Percentiles rank a stretch among this genome's conserved stretches.
These are phyloP conservation scores for Loripinus fragilis DNA, from an alignment of 2,888 invertebrate species.

Conservation along the genomic window DNA sequence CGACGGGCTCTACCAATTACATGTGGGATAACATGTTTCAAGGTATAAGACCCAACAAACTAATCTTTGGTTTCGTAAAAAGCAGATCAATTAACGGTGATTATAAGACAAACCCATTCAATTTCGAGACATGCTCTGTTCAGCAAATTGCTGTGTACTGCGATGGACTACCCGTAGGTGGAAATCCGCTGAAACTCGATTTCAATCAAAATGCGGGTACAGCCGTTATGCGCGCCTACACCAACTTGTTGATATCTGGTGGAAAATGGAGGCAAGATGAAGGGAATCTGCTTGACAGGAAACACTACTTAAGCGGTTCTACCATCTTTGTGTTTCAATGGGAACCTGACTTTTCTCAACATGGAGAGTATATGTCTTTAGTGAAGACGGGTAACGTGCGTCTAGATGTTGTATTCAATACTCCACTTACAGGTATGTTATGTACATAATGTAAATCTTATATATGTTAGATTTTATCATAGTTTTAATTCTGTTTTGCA, in stretches of 20 bases:
- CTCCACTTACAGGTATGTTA: constrained; percentile 12
- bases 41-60: not conserved
- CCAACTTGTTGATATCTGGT: not conserved
- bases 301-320: constrained; percentile 9
- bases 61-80: constrained; percentile 13
- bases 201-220: not conserved
- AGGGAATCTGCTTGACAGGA: constrained; percentile 6
- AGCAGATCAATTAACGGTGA: not conserved
- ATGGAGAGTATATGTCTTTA: constrained; percentile 27
- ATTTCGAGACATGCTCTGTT: not conserved
- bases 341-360: constrained; percentile 24
- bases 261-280: constrained; percentile 15
- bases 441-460: not conserved
- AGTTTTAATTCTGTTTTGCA: not conserved
- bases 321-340: constrained; percentile 17
- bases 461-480: not conserved
- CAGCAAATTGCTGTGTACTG: not conserved
- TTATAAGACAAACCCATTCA: not conserved
- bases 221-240: not conserved
- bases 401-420: constrained; percentile 34
- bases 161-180: not conserved
- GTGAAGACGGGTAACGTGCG: constrained; percentile 29
- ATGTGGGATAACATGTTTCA: not conserved
- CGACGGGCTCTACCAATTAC: not conserved
- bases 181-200: not conserved